Base-by-base conservation (phyloP, 1,140 invertebrate genomes). In the Papilio aristodemus region DNA sequence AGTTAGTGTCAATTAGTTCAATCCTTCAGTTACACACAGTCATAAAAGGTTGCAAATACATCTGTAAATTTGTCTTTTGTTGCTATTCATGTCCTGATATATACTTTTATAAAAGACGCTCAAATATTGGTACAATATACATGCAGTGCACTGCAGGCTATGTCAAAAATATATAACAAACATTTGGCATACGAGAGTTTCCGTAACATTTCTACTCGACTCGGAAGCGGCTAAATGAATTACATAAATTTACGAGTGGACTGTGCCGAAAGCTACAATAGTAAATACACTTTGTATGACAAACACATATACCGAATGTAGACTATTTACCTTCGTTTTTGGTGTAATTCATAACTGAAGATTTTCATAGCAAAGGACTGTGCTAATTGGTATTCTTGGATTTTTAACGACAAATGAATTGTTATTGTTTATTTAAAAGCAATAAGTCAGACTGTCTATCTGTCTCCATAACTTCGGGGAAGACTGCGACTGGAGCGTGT, bases 241-340 rank as follows among this genome's bases (percentile, higher is more conserved):
- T 54, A 54, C 19, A 22, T 54, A 54, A 22, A 50, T 50, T 11
- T 54, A 54, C 46, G 46, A 54, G 10, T 54, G 46, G 9, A 54
- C 19, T 54, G 46, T 11, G 10, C 19, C 19, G 17, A 22, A 19
- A 22, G 0, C 38, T 39, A 19, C 19, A 54, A 54, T 54, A 54
- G 10, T 25, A 54, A 54, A 54, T 54, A 54, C 19, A 19, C 43
- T 46, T 46, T 54, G 19, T 54, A 4, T 25, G 19, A 9, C 19
- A 54, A 22, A 11, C 22, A 54, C 46, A 54, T 11, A 32, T 32
- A 11, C 19, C 10, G 22, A 54, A 54, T 25, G 10, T 19, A 19
- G 46, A 54, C 41, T 43, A 22, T 54, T 4, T 54, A 54, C 9
- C 22, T 13, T 4, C 17, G n/a, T 43, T 43, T 17, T 46, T 17